Base-by-base conservation (phyloP, 1,140 invertebrate species). In the Triops longicaudatus region DNA sequence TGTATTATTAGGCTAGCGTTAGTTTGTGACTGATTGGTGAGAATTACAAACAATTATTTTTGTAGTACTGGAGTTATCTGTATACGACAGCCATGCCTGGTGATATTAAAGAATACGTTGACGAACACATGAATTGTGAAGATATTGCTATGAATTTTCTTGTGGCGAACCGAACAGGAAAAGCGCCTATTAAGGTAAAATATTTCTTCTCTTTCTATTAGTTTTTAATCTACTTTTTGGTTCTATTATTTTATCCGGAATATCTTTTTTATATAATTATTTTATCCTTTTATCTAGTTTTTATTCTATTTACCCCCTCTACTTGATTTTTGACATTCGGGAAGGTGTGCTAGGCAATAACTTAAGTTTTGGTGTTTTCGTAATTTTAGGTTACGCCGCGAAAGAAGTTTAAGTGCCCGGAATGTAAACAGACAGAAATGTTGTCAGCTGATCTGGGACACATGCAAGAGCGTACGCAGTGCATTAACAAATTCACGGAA, bases 331-430 rank as follows among this genome's bases (percentile, higher is more conserved):
- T n/a, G n/a, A n/a, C n/a, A n/a, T n/a, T n/a, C n/a, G n/a, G n/a
- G n/a, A n/a, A n/a, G n/a, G n/a, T n/a, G n/a, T n/a, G n/a, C n/a
- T n/a, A n/a, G n/a, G n/a, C n/a, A n/a, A n/a, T n/a, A n/a, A 31
- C 71, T 41, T n/a, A 28, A n/a, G 22, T 72, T 78, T 37, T 37
- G 31, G 7, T 37, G 7, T 80, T 41, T 26, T 73, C 78, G 43
- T 78, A 22, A 63, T 85, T 83, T 3, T 82, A 92, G 91, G 93
- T 98, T n/a, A 92, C 95, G 1, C 95, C 96, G 0, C 88, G 96
- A n/a, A 98, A 98, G 82, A 98, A 98, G 83, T 98, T 98, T 85
- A 96, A 97, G 84, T 98, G 96, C 84, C 95, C 95, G 0, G 93
- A 97, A 83, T 98, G 96, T 85, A 91, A 89, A 1, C 96, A 96